Base-by-base conservation (phyloP, 2,113 vertebrate species). In the Lophius piscatorius region DNA sequence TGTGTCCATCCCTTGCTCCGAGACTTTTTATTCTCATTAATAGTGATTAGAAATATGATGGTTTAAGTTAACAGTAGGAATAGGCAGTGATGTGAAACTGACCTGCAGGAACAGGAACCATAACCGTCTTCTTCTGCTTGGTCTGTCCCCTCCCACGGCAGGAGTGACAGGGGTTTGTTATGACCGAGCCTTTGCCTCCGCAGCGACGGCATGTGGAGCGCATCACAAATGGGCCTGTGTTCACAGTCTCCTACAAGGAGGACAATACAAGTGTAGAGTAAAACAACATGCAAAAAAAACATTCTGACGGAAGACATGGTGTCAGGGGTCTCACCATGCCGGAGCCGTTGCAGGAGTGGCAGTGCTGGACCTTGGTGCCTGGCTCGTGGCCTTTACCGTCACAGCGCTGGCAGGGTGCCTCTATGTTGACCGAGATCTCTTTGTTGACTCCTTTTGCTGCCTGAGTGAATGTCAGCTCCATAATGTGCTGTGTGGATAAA, bases 401-500 rank as follows among this genome's bases (percentile, higher is more conserved):
- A 6, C 97, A 99, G 17, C 93, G 92, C 75, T 93, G 93, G 12
- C 97, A 99, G 24, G 92, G 73, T 18, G 93, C 92, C 0, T 93
- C 95, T 8, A 96, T 87, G 76, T 91, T 94, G 49, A 98, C 65
- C 0, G 91, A 81, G 0, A 99, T 94, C 88, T 99, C 95, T 81
- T 98, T 98, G 78, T 98, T 98, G 38, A 99, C 93, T 0, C 97
- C 97, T 81, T 99, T 99, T 18, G 96, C 97, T 11, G 97, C 97
- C 60, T 99, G 97, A 47, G 76, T 94, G 89, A 99, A 99, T 0
- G 97, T 98, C 85, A 98, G 84, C 22, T 98, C 96, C 96, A 99
- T 97, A 66, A 95, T 85, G 40, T 95, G 95, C 97, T 99, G 86
- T 5, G 44, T 16, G 11, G 2, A 78, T 45, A 45, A 41, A 44